Conservation (phyloP, 1,140 invertebrate species). For the Hermatobates lingyangjiaoensis region DNA sequence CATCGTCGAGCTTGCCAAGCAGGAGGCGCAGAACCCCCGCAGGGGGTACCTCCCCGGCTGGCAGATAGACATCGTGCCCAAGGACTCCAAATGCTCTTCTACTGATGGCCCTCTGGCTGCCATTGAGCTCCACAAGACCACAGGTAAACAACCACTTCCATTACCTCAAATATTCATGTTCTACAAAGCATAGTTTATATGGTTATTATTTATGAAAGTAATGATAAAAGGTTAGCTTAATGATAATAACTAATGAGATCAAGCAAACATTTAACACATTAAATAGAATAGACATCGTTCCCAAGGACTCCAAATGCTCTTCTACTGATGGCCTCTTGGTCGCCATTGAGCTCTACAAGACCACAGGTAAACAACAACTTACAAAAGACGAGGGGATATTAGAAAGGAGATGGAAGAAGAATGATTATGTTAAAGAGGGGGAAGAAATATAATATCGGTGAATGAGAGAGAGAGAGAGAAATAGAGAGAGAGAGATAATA, state of each 20-base stretch:
- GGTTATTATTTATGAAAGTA: too few species aligned
- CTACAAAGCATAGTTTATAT: too few species aligned
- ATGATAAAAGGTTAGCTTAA: too few species aligned
- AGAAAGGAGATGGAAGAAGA: too few species aligned
- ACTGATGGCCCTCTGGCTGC: constrained; percentile 55
- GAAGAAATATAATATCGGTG: too few species aligned
- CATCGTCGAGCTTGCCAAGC: constrained; percentile 50
- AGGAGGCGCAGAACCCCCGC: constrained; percentile 31
- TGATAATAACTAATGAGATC: too few species aligned
- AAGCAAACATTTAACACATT: too few species aligned
- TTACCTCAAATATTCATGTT: not conserved
- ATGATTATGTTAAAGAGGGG: too few species aligned
- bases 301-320: constrained; percentile 58
- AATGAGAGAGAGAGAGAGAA: too few species aligned
- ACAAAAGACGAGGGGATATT: too few species aligned
- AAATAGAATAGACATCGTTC: constrained; percentile 43
- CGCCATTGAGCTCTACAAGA: constrained; percentile 56
- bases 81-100: constrained; percentile 62
- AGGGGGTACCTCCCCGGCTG: constrained; percentile 40
- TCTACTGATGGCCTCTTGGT: constrained; percentile 55
- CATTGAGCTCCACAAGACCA: constrained; percentile 51
- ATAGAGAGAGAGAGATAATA: too few species aligned
- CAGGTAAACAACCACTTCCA: constrained; percentile 29
- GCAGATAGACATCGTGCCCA: constrained; percentile 42
- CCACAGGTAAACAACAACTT: too few species aligned